These are phyloP conservation scores for Orgyia antiqua DNA, from an alignment of 2,888 invertebrate species.

Conservation along the genomic window DNA sequence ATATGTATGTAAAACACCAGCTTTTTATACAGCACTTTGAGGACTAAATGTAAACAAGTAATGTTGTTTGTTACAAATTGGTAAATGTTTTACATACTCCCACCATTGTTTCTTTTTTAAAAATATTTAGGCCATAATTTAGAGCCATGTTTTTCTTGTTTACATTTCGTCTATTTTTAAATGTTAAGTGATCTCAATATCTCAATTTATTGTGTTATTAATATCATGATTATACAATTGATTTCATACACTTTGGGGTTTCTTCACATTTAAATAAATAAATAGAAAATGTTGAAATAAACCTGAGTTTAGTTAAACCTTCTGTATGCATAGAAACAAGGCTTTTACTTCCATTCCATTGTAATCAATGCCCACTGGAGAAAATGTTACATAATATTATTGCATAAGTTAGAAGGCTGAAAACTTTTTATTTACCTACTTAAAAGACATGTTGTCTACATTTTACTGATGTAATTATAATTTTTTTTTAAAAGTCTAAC, in stretches of 20 bases:
- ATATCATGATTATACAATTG: conserved; percentile 22
- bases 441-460: conserved; percentile 34
- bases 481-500: conserved; percentile 16
- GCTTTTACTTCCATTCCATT: conserved; percentile 34
- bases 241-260: conserved; percentile 24
- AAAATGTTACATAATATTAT: conserved; percentile 31
- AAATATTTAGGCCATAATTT: conserved; percentile 43
- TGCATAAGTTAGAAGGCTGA: conserved; percentile 40
- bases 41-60: conserved; percentile 66
- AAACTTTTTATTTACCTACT: conserved; percentile 32
- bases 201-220: conserved; percentile 40
- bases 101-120: no score
- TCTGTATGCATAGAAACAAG: conserved; percentile 26
- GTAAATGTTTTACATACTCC: conserved; percentile 24
- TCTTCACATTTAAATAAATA: conserved; percentile 26
- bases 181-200: conserved; percentile 68
- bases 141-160: conserved; percentile 51
- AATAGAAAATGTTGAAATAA: conserved; percentile 29
- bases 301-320: conserved; percentile 22
- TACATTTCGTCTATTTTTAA: conserved; percentile 61
- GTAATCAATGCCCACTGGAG: conserved; percentile 12
- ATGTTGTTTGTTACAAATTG: conserved; percentile 20
- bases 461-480: conserved; percentile 19
- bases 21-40: conserved; percentile 26
- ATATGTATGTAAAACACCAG: conserved; percentile 44